Conservation (phyloP, 2,113 vertebrate species). For the Ariopsis seemanni region DNA sequence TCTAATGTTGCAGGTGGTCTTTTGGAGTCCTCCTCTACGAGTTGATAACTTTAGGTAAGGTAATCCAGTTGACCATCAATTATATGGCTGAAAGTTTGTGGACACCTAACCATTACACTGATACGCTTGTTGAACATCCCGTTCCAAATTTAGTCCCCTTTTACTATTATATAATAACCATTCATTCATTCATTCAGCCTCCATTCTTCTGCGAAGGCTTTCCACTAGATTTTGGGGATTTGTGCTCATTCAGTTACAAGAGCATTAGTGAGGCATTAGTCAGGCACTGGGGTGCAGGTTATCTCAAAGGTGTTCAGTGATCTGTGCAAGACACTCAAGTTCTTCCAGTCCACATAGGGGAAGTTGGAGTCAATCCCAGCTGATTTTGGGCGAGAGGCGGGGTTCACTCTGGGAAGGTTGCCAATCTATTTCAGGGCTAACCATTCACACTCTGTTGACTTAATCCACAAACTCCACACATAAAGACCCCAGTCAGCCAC, state of each 20-base stretch:
- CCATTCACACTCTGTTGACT: too few relatives aligned
- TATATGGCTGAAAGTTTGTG: background rate
- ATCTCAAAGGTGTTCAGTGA: background rate
- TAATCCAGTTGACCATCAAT: background rate
- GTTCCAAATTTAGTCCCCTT: too few relatives aligned
- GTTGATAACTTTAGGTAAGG: slow-evolving; percentile 70
- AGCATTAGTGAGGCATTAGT: background rate
- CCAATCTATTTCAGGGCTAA: too few relatives aligned
- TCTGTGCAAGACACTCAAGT: background rate
- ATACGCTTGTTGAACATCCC: too few relatives aligned
- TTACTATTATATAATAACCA: too few relatives aligned
- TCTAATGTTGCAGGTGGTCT: slow-evolving; percentile 63
- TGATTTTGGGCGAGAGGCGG: too few relatives aligned
- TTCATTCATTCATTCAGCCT: too few relatives aligned
- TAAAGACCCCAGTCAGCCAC: too few relatives aligned
- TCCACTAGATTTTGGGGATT: background rate
- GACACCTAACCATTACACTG: background rate
- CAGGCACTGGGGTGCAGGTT: background rate
- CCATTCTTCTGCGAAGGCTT: background rate
- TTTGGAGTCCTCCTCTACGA: slow-evolving; percentile 74
- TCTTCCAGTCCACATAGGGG: background rate
- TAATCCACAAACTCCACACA: too few relatives aligned
- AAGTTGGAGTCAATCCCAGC: too few relatives aligned
- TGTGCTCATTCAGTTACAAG: background rate
- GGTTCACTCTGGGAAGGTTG: too few relatives aligned